These are phyloP conservation scores for Neoaliturus tenellus DNA, from an alignment of 2,888 invertebrate species.

Conservation along the genomic window DNA sequence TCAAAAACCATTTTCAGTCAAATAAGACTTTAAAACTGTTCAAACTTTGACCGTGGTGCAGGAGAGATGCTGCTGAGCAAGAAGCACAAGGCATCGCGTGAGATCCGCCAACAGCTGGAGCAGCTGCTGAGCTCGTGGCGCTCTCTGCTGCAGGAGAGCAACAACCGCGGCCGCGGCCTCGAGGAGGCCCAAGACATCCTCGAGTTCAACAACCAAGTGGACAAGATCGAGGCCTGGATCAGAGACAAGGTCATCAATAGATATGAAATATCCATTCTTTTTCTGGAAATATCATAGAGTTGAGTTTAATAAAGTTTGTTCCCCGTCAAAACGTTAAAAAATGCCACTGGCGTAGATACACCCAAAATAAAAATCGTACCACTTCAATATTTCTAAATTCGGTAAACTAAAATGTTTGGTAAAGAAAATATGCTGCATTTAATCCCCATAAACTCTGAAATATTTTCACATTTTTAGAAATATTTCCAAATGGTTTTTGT, in stretches of 20 bases:
- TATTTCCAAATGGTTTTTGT: too few relatives aligned
- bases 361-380: too few relatives aligned
- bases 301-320: too few relatives aligned
- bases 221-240: slow-evolving; percentile 98
- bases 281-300: too few relatives aligned
- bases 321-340: too few relatives aligned
- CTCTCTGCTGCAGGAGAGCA: slow-evolving; percentile 83
- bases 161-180: slow-evolving; percentile 85
- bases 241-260: slow-evolving; percentile 96
- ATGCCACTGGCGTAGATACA: too few relatives aligned
- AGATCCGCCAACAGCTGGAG: slow-evolving; percentile 82
- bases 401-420: too few relatives aligned
- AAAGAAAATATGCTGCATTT: too few relatives aligned
- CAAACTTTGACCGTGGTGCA: slow-evolving; percentile 52
- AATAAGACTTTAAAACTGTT: neutral
- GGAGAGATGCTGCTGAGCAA: slow-evolving; percentile 82
- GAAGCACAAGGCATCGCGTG: slow-evolving; percentile 82
- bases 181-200: slow-evolving; percentile 98
- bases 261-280: too few relatives aligned
- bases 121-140: slow-evolving; percentile 86
- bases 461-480: too few relatives aligned
- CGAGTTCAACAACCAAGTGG: slow-evolving; percentile 97
- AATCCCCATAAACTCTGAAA: too few relatives aligned
- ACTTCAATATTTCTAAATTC: too few relatives aligned
- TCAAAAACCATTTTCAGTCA: neutral